These are phyloP conservation scores for honey bee (Apis mellifera) DNA, from an alignment of 1,140 invertebrate species.

Conservation along the genomic window DNA sequence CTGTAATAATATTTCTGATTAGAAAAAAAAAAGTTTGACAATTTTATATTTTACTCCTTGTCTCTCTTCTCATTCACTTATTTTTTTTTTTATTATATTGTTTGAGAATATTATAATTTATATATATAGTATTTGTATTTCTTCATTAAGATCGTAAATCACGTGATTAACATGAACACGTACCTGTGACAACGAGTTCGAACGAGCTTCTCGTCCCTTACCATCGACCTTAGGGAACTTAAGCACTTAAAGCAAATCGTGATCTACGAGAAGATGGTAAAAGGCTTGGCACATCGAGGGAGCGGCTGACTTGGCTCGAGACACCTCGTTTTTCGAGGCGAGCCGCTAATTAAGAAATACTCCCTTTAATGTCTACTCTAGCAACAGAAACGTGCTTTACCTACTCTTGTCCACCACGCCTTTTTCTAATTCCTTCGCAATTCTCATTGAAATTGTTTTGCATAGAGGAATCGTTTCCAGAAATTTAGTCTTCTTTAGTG, in stretches of 20 bases:
- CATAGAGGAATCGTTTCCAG: fast-evolving
- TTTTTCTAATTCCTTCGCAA: background rate
- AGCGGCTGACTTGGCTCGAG: constrained; percentile 55
- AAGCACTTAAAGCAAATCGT: constrained; percentile 62
- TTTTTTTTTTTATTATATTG: too few relatives aligned
- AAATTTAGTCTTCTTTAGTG: background rate
- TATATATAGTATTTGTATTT: too few relatives aligned
- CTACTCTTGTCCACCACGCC: background rate
- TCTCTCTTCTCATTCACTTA: too few relatives aligned
- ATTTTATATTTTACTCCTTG: too few relatives aligned
- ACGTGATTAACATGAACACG: constrained; percentile 11
- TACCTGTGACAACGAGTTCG: background rate
- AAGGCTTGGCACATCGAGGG: constrained; percentile 58
- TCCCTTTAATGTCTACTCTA: constrained; percentile 45
- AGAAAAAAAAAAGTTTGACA: too few relatives aligned
- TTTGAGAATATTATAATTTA: too few relatives aligned
- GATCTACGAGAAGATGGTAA: constrained; percentile 58
- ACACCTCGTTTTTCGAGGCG: constrained; percentile 48
- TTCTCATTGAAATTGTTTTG: background rate
- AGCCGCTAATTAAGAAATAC: constrained; percentile 67
- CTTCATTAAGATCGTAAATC: background rate
- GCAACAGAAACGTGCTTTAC: constrained; percentile 39
- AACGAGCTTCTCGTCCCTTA: background rate
- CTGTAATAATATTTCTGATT: too few relatives aligned
- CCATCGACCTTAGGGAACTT: constrained; percentile 46